Base-by-base conservation (phyloP, 2,113 vertebrate species). In the Pipa parva region DNA sequence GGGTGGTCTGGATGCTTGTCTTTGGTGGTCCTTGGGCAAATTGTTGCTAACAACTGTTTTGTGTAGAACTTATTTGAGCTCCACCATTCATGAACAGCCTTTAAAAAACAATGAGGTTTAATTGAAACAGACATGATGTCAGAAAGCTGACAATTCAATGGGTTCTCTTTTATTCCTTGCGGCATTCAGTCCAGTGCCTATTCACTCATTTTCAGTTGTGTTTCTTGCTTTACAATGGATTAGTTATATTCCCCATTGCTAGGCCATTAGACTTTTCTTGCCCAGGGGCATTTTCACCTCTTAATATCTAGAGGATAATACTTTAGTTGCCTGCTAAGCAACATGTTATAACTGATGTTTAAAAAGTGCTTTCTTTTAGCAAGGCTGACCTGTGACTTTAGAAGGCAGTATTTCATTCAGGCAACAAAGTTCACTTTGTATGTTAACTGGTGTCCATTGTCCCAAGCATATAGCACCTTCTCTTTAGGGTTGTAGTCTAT, bases 401-500 rank as follows among this genome's bases (percentile, higher is more conserved):
- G 46, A 60, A 59, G 57, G 21, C 26, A 52, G 49, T 10, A 50
- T 31, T 45, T 42, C 7, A 71, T 88, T 88, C 90, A 93, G 67
- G 85, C 88, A 39, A 95, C 89, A 0, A 99, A 98, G 80, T 78
- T 87, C 13, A 99, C 84, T 51, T 64, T 76, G 2, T 98, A 98
- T 0, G 92, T 98, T 72, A 99, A 79, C 84, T 99, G 97, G 69
- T 98, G 90, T 59, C 97, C 95, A 2, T 98, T 97, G 88, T 99
- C 97, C 97, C 97, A 98, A 60, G 94, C 94, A 0, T 98, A 98
- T 31, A 98, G 87, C 69, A 95, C 78, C 57, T 92, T 95, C 77
- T 99, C 97, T 78, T 91, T 94, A 54, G 97, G 97, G 78, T 97
- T 98, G 82, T 99, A 99, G 90, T 98, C 95, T 1, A 99, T 84